Percentiles rank a stretch among this genome's conserved stretches.
phyloP scores from a whole-genome alignment of 1,140 invertebrate species.

The Trichonephila inaurata region DNA sequence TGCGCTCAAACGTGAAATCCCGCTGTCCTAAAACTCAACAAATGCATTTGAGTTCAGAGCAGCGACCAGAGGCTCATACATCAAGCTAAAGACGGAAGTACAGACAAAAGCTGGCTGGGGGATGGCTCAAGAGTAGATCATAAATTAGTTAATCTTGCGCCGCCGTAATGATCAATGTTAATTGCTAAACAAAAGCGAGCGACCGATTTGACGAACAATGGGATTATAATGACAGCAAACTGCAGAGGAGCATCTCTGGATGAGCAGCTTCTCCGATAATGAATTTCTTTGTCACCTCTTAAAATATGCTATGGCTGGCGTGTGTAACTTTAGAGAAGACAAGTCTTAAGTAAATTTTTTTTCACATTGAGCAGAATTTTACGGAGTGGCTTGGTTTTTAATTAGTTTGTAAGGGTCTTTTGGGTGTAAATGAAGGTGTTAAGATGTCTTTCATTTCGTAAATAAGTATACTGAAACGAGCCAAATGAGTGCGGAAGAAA shows the following conservation, averaged over 20 bases:
- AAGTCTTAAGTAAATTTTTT: no score
- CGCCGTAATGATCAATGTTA: slow-evolving; percentile 22
- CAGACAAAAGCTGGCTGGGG: background rate
- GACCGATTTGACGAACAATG: slow-evolving; percentile 1
- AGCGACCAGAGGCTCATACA: background rate
- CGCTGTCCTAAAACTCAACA: slow-evolving; percentile 30
- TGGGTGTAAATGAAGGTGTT: no score
- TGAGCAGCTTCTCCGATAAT: background rate
- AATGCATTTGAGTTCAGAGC: background rate
- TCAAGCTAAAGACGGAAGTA: slow-evolving; percentile 6
- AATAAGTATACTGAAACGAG: no score
- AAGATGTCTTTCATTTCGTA: no score
- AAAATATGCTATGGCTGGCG: no score
- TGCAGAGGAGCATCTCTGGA: background rate
- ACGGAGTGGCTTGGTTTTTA: no score
- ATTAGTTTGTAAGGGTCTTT: no score
- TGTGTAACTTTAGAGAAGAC: no score
- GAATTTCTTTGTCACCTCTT: slow-evolving; percentile 4
- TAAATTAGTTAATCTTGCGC: slow-evolving; percentile 37
- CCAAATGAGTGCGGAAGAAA: no score
- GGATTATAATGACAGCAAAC: slow-evolving; percentile 15
- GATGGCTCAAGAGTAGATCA: background rate
- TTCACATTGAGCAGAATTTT: no score
- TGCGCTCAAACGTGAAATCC: slow-evolving; percentile 11
- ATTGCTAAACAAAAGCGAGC: slow-evolving; percentile 25